Evolutionary conservation across 2,113 vertebrate species (phyloP).

Genomic region (Cottus gobio): DNA sequence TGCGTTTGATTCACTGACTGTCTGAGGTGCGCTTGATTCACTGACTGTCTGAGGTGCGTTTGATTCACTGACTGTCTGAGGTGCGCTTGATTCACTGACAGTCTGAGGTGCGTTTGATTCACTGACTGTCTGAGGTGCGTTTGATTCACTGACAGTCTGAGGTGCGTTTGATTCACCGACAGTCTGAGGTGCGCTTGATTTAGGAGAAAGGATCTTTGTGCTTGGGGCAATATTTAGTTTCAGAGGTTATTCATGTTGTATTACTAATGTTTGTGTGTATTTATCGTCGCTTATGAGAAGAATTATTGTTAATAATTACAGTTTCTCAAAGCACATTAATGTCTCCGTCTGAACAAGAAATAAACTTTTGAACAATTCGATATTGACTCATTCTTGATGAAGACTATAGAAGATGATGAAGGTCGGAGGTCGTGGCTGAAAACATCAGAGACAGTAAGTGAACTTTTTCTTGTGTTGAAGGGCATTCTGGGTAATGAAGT

Average conservation of each 20-base stretch:
- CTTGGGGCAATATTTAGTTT: neutral
- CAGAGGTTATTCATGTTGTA: neutral
- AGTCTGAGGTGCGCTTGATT: neutral
- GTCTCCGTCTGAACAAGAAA: neutral
- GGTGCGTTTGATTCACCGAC: neutral
- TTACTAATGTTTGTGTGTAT: neutral
- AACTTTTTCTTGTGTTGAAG: neutral
- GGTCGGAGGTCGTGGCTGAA: neutral
- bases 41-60: neutral
- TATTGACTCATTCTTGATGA: neutral
- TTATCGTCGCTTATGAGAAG: neutral
- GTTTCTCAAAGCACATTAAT: neutral
- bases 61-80: neutral
- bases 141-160: neutral
- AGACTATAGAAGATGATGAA: neutral
- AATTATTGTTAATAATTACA: too few relatives aligned
- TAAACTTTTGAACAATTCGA: neutral
- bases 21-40: neutral
- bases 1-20: neutral
- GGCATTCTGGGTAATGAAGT: neutral
- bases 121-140: neutral
- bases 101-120: constrained; percentile 1
- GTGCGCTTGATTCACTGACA: neutral
- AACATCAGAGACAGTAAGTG: too few relatives aligned
- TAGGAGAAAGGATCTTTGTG: neutral